These are phyloP conservation scores for Parapristionchus giblindavisi DNA, from an alignment of 2,888 invertebrate species.

Conservation along the genomic window DNA sequence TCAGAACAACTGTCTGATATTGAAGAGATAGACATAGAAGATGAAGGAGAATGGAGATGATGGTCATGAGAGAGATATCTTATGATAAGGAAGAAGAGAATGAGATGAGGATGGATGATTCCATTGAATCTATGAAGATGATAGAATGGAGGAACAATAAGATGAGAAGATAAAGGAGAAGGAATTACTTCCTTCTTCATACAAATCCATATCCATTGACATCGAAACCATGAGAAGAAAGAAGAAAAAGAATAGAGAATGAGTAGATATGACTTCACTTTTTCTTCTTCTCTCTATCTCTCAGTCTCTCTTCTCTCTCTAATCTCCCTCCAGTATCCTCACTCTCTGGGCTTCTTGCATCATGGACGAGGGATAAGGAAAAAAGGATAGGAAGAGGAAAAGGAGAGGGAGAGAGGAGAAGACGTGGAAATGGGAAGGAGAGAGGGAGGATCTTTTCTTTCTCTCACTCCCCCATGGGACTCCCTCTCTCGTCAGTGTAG, in stretches of 20 bases:
- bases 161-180: neutral
- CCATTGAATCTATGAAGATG: neutral
- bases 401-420: neutral
- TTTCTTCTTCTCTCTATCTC: neutral
- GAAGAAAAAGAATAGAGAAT: too few relatives aligned
- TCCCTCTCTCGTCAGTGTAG: neutral
- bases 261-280: neutral
- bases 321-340: neutral
- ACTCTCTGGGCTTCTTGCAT: neutral
- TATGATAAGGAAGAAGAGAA: neutral
- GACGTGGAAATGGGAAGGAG: neutral
- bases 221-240: too few relatives aligned
- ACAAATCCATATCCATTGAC: neutral
- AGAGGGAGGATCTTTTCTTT: neutral
- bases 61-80: too few relatives aligned
- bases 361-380: neutral
- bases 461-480: constrained; percentile 19
- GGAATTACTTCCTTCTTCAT: neutral
- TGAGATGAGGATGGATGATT: neutral
- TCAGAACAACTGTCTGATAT: too few relatives aligned
- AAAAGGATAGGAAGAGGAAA: neutral
- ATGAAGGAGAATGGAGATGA: too few relatives aligned
- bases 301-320: neutral
- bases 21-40: too few relatives aligned
- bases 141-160: neutral